Evolutionary conservation across 2,113 vertebrate genomes (phyloP).

Genomic region (Aegotheles bennettii): DNA sequence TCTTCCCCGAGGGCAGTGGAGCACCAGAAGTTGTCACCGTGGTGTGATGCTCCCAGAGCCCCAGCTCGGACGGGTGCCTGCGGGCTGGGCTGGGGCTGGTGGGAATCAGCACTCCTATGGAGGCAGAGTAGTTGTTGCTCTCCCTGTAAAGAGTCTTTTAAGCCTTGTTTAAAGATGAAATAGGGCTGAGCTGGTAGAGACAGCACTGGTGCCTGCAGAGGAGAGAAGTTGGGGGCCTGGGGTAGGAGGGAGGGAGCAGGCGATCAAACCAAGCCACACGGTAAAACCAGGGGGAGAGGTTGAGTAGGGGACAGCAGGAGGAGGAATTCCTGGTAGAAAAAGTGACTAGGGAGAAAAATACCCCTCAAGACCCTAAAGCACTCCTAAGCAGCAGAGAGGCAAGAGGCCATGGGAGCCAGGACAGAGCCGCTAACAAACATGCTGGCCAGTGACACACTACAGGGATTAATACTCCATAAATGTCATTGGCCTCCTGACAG

Average conservation of each 20-base stretch:
- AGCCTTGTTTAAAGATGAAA: not conserved
- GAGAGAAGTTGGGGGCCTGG: not conserved
- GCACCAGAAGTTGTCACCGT: not conserved
- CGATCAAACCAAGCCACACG: not conserved
- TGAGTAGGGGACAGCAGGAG: not conserved
- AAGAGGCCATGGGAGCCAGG: not conserved
- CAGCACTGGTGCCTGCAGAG: not conserved
- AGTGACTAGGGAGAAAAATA: not conserved
- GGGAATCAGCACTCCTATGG: rapidly evolving
- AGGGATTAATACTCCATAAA: conserved; percentile 57
- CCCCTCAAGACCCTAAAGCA: not conserved
- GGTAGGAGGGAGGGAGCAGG: not conserved
- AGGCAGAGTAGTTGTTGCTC: not conserved
- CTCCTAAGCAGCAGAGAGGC: not conserved
- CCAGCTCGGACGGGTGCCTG: not conserved
- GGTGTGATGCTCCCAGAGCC: not conserved
- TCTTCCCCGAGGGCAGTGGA: not conserved
- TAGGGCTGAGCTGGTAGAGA: not conserved
- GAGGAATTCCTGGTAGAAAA: not conserved
- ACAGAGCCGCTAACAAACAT: not conserved
- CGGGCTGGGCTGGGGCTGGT: not conserved
- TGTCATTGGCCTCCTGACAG: conserved; percentile 19
- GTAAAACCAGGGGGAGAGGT: not conserved
- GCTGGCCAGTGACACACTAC: not conserved
- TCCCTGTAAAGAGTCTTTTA: not conserved